Conservation (phyloP, 2,797 vertebrate genomes). For the Syngnathus rostellatus region DNA sequence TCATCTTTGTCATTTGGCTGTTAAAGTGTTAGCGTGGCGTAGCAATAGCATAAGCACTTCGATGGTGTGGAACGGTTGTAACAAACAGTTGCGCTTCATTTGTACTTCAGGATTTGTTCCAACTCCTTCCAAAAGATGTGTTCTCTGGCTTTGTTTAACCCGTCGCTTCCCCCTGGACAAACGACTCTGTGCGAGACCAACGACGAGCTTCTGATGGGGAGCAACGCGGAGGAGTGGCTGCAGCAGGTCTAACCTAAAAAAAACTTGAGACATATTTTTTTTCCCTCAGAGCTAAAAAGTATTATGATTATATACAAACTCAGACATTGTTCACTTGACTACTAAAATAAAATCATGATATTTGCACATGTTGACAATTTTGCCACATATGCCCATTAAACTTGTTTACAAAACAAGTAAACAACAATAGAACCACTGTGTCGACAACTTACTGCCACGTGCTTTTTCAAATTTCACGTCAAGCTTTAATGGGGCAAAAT, state of each 20-base stretch:
- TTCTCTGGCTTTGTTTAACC: conserved; percentile 77
- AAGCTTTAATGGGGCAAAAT: too few species aligned
- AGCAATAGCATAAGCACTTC: not conserved
- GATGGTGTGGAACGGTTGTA: not conserved
- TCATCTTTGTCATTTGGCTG: not conserved
- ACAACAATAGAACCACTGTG: too few species aligned
- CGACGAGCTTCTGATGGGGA: conserved; percentile 76
- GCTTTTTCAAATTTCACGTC: too few species aligned
- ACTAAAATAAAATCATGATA: too few species aligned
- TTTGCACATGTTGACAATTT: too few species aligned
- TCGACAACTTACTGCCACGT: too few species aligned
- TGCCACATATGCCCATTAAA: too few species aligned
- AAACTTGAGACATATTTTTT: not conserved
- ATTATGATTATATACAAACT: too few species aligned
- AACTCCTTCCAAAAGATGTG: conserved; percentile 66
- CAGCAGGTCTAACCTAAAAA: conserved; percentile 63
- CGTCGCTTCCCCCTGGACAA: conserved; percentile 68
- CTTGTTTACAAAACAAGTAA: too few species aligned
- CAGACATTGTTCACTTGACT: too few species aligned
- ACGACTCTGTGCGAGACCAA: conserved; percentile 81
- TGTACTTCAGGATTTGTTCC: conserved; percentile 11
- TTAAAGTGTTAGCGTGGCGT: not conserved
- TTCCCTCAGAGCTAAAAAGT: too few species aligned
- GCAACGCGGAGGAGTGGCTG: conserved; percentile 54
- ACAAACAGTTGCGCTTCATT: not conserved